A percentile compares a stretch with the other conserved stretches of the same genome.
Conservation (phyloP, 1,140 invertebrate genomes). For the Mizuhopecten yessoensis region DNA sequence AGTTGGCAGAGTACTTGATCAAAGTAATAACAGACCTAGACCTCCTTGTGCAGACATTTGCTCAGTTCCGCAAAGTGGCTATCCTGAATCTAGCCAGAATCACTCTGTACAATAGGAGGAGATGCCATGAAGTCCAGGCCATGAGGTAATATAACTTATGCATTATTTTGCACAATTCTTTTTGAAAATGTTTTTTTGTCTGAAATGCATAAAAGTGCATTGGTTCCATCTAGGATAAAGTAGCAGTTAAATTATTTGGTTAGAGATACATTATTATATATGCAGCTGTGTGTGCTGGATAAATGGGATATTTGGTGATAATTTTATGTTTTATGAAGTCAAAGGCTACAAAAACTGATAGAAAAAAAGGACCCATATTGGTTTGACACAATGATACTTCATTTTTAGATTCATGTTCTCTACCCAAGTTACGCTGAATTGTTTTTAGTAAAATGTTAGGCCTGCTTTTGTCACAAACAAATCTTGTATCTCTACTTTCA, state of each 20-base stretch:
- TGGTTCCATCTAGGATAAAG: background rate
- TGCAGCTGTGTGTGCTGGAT: background rate
- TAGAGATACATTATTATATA: background rate
- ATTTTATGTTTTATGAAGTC: no score
- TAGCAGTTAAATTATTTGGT: no score
- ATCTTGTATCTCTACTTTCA: no score
- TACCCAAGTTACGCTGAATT: no score
- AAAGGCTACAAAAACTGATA: background rate
- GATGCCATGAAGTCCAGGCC: conserved; percentile 55
- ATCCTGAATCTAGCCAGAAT: conserved; percentile 43
- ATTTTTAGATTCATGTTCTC: background rate
- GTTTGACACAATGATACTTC: no score
- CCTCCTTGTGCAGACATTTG: background rate
- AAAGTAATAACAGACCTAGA: conserved; percentile 25
- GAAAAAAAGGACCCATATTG: no score
- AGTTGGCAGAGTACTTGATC: conserved; percentile 18
- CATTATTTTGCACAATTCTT: background rate
- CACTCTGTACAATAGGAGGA: conserved; percentile 51
- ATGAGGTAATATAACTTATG: conserved; percentile 24
- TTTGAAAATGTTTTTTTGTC: background rate
- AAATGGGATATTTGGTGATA: no score
- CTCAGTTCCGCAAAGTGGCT: conserved; percentile 38
- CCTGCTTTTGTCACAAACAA: no score
- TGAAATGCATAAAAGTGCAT: no score
- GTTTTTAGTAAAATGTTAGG: no score